A percentile compares a stretch with the other conserved stretches of the same genome.
Conservation (phyloP, 2,113 vertebrate species). For the Meles meles region DNA sequence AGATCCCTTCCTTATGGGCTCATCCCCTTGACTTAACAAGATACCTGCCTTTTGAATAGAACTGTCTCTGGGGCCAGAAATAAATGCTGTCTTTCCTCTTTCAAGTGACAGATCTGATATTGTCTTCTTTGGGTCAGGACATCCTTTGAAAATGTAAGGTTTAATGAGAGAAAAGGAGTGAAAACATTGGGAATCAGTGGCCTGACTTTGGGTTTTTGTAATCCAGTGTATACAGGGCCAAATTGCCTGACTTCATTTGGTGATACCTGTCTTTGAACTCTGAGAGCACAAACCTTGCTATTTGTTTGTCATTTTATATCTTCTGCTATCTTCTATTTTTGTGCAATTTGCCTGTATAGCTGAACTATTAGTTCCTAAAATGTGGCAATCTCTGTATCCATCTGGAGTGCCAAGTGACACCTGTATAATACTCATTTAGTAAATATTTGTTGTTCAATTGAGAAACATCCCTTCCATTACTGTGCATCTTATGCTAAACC, state of each 20-base stretch:
- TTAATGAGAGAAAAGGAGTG: conserved; percentile 3
- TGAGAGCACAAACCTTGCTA: background rate
- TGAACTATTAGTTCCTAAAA: background rate
- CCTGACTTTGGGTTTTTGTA: background rate
- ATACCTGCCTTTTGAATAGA: background rate
- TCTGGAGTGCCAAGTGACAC: background rate
- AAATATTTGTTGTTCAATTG: background rate
- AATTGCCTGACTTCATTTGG: background rate
- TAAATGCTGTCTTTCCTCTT: background rate
- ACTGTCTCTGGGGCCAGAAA: background rate
- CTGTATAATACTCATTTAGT: background rate
- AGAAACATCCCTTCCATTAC: background rate
- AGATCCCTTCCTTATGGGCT: background rate
- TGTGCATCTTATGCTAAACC: background rate
- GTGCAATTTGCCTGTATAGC: background rate
- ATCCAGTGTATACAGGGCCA: background rate
- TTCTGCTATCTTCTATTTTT: background rate
- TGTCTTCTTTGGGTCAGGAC: background rate
- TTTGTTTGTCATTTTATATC: background rate
- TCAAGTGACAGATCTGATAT: background rate
- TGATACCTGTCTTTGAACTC: background rate
- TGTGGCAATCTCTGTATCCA: background rate
- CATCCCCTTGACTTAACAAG: background rate
- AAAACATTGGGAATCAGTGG: background rate
- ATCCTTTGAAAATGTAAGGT: background rate